Evolutionary conservation across 2,797 vertebrate species (phyloP).

Genomic region (Strix occidentalis): DNA sequence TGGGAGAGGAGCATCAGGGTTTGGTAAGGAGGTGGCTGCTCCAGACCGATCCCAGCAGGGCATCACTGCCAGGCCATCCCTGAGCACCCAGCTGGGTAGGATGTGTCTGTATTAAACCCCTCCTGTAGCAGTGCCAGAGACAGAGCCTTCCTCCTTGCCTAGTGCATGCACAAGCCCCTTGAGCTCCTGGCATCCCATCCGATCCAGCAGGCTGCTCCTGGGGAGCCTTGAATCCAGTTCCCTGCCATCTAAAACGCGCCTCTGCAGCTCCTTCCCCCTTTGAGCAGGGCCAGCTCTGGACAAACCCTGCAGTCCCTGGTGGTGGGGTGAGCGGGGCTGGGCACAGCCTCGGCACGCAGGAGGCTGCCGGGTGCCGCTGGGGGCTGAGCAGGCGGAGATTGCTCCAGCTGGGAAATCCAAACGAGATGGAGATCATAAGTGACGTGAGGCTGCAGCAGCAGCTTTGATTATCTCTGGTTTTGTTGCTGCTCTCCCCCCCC

Average conservation of each 20-base stretch:
- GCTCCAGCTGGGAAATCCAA: background rate
- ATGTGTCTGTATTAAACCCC: background rate
- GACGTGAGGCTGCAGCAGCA: background rate
- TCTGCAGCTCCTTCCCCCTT: background rate
- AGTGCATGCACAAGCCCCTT: background rate
- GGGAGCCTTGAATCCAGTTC: background rate
- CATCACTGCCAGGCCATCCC: background rate
- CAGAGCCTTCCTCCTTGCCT: background rate
- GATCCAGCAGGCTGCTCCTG: background rate
- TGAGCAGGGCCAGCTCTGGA: background rate
- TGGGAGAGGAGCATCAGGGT: background rate
- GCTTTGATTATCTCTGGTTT: slow-evolving; percentile 43
- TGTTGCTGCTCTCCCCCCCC: background rate
- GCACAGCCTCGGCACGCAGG: accelerated
- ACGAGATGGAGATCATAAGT: background rate
- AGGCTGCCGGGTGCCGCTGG: background rate
- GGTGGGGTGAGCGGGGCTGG: background rate
- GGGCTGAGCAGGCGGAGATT: accelerated
- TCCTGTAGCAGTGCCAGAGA: background rate
- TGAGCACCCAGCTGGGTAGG: background rate
- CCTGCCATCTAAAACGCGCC: background rate
- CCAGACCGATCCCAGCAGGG: background rate
- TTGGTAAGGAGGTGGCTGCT: background rate
- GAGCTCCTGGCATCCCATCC: background rate
- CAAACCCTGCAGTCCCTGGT: background rate